These are phyloP conservation scores for Pollimyrus isidori DNA, from an alignment of 2,113 vertebrate species.

Conservation along the genomic window DNA sequence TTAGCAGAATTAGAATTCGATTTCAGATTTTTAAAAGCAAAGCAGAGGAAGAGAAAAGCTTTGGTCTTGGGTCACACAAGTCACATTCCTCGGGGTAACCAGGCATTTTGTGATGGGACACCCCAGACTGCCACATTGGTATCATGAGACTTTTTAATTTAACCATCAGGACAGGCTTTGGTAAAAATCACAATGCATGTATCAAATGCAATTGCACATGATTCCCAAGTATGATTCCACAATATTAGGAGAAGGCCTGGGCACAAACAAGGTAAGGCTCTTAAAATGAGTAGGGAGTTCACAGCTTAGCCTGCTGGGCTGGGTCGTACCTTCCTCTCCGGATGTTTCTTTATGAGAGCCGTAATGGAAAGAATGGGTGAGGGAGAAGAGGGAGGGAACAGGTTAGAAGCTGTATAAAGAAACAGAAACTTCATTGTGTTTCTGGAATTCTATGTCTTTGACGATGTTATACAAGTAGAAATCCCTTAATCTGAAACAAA, in stretches of 20 bases:
- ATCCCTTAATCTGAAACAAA: background rate
- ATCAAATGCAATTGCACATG: background rate
- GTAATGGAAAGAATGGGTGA: background rate
- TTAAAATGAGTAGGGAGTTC: slow-evolving; percentile 25
- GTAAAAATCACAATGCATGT: background rate
- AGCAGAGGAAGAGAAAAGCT: background rate
- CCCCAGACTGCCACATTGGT: background rate
- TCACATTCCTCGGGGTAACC: background rate
- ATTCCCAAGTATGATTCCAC: background rate
- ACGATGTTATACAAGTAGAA: background rate
- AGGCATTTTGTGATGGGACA: background rate
- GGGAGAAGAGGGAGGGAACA: slow-evolving; percentile 24
- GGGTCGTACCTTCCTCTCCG: slow-evolving; percentile 90
- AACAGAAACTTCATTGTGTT: background rate
- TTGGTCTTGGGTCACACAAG: background rate
- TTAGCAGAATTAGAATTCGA: background rate
- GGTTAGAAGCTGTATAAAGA: background rate
- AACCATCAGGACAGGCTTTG: background rate
- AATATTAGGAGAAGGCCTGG: background rate
- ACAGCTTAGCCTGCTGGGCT: slow-evolving; percentile 66
- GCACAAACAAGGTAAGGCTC: background rate
- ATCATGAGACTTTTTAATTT: background rate
- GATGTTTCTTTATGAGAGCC: slow-evolving; percentile 76
- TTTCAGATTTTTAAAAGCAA: background rate
- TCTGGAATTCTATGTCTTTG: background rate